These are phyloP conservation scores for Bucorvus abyssinicus DNA, from an alignment of 2,797 vertebrate genomes.

Conservation along the genomic window DNA sequence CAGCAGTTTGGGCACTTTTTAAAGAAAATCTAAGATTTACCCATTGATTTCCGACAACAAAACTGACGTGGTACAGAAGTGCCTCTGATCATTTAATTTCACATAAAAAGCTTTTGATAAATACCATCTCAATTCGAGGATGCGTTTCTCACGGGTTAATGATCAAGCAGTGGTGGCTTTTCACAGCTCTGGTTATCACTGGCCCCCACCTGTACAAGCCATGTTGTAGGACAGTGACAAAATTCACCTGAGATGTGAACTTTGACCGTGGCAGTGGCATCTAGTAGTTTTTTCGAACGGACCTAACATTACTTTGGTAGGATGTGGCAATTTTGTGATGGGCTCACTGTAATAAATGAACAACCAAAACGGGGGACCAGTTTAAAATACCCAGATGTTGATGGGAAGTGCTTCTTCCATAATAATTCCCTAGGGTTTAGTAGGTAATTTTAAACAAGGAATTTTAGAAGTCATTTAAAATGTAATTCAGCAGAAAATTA, in stretches of 20 bases:
- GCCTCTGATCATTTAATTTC: background rate
- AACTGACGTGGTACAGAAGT: background rate
- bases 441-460: constrained; percentile 54
- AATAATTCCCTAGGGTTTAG: constrained; percentile 32
- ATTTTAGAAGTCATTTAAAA: background rate
- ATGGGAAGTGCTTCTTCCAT: background rate
- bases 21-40: background rate
- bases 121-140: background rate
- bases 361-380: constrained; percentile 46
- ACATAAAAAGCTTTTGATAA: background rate
- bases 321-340: background rate
- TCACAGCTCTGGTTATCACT: background rate
- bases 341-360: background rate
- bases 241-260: background rate
- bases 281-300: background rate
- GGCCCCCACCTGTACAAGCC: background rate
- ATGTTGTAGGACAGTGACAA: background rate
- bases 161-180: background rate
- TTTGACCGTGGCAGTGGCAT: background rate
- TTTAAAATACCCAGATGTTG: constrained; percentile 49
- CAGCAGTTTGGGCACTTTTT: background rate
- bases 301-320: background rate
- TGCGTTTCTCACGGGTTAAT: background rate
- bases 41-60: background rate
- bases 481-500: background rate